Evolutionary conservation across 2,888 invertebrate species (phyloP), one percentile per base, ranked within the genome.

Genomic region (Metellina segmentata): DNA sequence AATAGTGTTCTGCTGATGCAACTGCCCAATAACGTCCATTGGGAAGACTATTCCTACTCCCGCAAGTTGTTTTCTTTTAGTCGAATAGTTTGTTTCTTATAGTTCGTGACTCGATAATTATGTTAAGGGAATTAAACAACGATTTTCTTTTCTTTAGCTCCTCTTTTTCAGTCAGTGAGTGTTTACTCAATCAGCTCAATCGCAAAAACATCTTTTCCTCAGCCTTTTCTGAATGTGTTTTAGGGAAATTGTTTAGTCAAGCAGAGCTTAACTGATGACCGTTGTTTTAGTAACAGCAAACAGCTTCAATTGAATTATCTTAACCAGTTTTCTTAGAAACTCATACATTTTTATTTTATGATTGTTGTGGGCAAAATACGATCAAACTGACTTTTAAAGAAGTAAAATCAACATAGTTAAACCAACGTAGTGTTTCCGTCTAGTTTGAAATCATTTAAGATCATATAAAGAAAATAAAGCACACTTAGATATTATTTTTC

Each of bases 101-200:
- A 74, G 83, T 74, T 78, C 61, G 77, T 78, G 86, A 49, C 78
- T 86, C 70, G 78, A 86, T 86, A 86, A 86, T 86, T 86, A 86
- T 77, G 86, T 86, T 86, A 86, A 78, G 86, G 86, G 78, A 86
- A 86, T 86, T 86, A 86, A 78, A 78, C 70, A 78, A 78, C 86
- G 86, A 86, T 86, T 86, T 86, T 78, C 86, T 78, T 78, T 85
- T 34, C 74, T 16, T 74, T 85, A 53, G 53, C 13, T 6, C 72
- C 20, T 16, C 74, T 61, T 61, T 61, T 61, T 61, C 61, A 61
- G 61, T 61, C 16, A 5, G 61, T 16, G 61, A 16, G 16, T 61
- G 61, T 61, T 61, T 16, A 7, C 16, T 61, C 61, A 61, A 61
- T 61, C 6, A 61, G 61, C 61, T 16, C 61, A 9, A 61, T 61